Evolutionary conservation across 2,888 invertebrate genomes (phyloP), one percentile per base, ranked within the genome.

Genomic region (Tetheella fluctuosa): DNA sequence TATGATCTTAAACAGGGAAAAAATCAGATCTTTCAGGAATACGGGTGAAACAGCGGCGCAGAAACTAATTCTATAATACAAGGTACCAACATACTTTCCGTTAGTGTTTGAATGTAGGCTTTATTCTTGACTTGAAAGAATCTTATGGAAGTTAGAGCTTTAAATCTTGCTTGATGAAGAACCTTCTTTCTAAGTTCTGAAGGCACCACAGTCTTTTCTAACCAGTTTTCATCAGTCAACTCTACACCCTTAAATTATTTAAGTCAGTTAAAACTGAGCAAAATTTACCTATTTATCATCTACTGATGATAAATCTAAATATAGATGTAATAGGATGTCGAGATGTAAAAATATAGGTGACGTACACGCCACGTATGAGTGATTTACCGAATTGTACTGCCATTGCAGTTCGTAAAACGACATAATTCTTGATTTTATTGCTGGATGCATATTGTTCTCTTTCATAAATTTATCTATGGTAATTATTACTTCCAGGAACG

Each of bases 401-500:
- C 94, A 94, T 65, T 94, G 94, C 12, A 94, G 77, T 71, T 92
- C 89, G 67, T 93, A 94, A 71, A 93, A 94, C 2, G 90, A 85
- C 86, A 90, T 89, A 59, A 94, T 91, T 65, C 94, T 82, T 4
- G 81, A 81, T 70, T 89, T 88, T n/a, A 94, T 91, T 1, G 87
- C 81, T 61, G 80, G 77, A 62, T 89, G 88, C 88, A 94, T 92
- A 61, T 90, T 88, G 60, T 94, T 93, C 67, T 93, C 93, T 57
- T 83, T 83, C 87, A 94, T 90, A 71, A 93, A 94, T 75, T 88
- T 93, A 63, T 91, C 89, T 65, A 93, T 89, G 0, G 90, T 89
- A 61, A 90, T 88, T 37, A 93, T 88, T 1, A 93, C 83, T 85
- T 93, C 93, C 65, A 93, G 71, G 74, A 94, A 94, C 1, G 91